Conservation (phyloP, 2,888 invertebrate species). For the Priapulus caudatus region DNA sequence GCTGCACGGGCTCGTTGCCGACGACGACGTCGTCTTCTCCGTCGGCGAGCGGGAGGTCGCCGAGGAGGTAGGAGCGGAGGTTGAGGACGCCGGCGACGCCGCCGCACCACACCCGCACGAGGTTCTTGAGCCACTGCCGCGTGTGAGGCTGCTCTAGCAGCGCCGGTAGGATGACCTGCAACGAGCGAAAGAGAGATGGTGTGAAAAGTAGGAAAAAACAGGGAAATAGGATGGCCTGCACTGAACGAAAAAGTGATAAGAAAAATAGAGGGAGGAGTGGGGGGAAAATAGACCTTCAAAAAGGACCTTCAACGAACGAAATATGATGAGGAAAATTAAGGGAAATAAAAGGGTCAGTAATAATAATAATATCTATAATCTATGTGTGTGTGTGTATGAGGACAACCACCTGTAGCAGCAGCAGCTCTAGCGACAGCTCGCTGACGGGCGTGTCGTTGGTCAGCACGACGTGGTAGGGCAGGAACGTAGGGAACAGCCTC, state of each 20-base stretch:
- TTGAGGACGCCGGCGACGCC: conserved; percentile 70
- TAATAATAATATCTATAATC: too few species aligned
- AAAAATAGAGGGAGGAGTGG: not conserved
- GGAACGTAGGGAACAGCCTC: conserved; percentile 64
- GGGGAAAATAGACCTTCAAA: too few species aligned
- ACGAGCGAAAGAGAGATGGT: not conserved
- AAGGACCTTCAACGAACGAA: too few species aligned
- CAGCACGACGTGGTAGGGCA: conserved; percentile 81
- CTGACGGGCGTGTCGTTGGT: conserved; percentile 62
- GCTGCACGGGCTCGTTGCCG: not conserved
- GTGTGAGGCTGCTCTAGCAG: conserved; percentile 92
- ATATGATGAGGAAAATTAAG: too few species aligned
- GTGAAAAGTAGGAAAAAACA: conserved; percentile 5
- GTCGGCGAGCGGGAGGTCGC: conserved; percentile 45
- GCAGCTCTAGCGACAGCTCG: conserved; percentile 80
- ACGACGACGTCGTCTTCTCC: conserved; percentile 10
- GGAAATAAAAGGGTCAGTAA: too few species aligned
- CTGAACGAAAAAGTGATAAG: conserved; percentile 9
- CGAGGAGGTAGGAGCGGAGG: conserved; percentile 75
- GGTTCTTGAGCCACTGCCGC: conserved; percentile 79
- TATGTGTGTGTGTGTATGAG: too few species aligned
- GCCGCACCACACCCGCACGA: conserved; percentile 73
- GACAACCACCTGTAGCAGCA: conserved; percentile 60
- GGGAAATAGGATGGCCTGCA: conserved; percentile 8
- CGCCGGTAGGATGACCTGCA: conserved; percentile 78